Evolutionary conservation across 2,888 invertebrate genomes (phyloP).

Genomic region (Drosophila villosipedis): DNA sequence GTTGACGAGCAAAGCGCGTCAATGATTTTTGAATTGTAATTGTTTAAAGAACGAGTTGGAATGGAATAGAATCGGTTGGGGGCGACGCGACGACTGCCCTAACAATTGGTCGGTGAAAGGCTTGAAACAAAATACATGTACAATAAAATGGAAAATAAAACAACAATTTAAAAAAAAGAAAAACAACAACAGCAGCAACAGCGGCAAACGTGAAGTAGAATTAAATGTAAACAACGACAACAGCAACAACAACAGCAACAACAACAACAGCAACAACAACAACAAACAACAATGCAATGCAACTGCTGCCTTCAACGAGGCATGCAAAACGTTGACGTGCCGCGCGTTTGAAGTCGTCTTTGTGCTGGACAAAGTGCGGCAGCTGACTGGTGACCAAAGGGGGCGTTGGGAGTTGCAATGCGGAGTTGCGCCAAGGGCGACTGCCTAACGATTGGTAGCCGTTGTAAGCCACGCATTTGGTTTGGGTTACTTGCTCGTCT

Average conservation of each 20-base stretch:
- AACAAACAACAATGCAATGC: constrained; percentile 35
- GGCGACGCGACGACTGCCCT: constrained; percentile 68
- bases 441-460: constrained; percentile 44
- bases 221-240: constrained; percentile 71
- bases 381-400: constrained; percentile 26
- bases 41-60: constrained; percentile 64
- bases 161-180: constrained; percentile 20
- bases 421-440: constrained; percentile 34
- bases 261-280: constrained; percentile 9
- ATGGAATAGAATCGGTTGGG: constrained; percentile 9
- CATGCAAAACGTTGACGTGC: constrained; percentile 81
- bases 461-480: neutral
- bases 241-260: constrained; percentile 23
- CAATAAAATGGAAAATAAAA: constrained; percentile 25
- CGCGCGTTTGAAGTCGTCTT: constrained; percentile 78
- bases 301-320: constrained; percentile 76
- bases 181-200: constrained; percentile 28
- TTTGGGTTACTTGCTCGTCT: neutral
- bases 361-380: constrained; percentile 60
- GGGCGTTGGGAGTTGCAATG: constrained; percentile 19
- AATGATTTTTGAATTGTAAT: constrained; percentile 83
- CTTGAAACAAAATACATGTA: constrained; percentile 73
- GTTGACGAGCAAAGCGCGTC: constrained; percentile 70
- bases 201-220: constrained; percentile 63
- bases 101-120: constrained; percentile 79